Conservation (phyloP, 2,113 vertebrate genomes). For the Oncorhynchus clarkii region DNA sequence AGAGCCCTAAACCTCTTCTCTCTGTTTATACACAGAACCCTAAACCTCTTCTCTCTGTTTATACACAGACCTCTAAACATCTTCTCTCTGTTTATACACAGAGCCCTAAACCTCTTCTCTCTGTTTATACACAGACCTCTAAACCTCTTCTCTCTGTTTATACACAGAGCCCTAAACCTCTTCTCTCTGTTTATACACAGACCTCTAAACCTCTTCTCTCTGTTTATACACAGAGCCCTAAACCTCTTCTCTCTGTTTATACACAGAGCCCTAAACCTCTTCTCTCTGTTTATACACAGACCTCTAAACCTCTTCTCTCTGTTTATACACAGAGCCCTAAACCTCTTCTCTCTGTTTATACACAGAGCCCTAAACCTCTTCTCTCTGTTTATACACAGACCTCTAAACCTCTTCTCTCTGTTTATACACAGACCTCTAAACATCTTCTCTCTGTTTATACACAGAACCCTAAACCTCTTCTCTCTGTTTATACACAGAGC, state of each 20-base stretch:
- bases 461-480: background rate
- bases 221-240: too few species aligned
- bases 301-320: background rate
- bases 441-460: background rate
- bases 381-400: too few species aligned
- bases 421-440: background rate
- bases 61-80: background rate
- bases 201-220: background rate
- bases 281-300: background rate
- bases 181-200: background rate
- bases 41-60: too few species aligned
- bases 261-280: too few species aligned
- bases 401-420: background rate
- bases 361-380: background rate
- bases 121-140: too few species aligned
- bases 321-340: too few species aligned
- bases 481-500: too few species aligned
- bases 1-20: too few species aligned
- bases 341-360: background rate
- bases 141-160: too few species aligned
- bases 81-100: background rate
- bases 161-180: background rate
- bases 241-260: too few species aligned
- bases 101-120: too few species aligned
- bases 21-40: too few species aligned